Conservation (phyloP, 2,113 vertebrate species). For the Myrmecobius fasciatus region DNA sequence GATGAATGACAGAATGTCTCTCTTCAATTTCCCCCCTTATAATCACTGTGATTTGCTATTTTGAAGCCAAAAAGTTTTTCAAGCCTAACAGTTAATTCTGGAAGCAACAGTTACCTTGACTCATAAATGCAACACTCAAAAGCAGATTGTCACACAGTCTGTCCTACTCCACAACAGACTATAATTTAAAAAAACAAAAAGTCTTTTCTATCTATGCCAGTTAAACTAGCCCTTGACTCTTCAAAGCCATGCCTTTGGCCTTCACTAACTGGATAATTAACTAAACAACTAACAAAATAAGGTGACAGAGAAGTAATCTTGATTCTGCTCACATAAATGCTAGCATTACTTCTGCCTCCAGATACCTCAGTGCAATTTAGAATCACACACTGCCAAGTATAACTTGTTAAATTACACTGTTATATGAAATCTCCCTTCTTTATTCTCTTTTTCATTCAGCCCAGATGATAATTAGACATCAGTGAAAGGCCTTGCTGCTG, state of each 20-base stretch:
- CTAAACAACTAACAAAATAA: constrained; percentile 44
- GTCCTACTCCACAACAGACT: constrained; percentile 52
- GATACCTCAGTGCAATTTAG: background rate
- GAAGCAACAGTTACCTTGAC: background rate
- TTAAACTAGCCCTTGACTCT: background rate
- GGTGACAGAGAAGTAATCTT: constrained; percentile 53
- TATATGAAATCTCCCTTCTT: fast-evolving
- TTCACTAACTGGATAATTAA: constrained; percentile 55
- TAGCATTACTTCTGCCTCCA: background rate
- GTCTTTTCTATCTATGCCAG: constrained; percentile 63
- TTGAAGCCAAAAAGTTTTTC: background rate
- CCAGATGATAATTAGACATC: fast-evolving
- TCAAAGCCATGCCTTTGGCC: constrained; percentile 69
- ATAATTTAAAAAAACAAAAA: constrained; percentile 67
- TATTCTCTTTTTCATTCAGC: background rate
- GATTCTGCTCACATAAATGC: constrained; percentile 2
- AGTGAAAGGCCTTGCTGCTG: background rate
- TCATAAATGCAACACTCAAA: background rate
- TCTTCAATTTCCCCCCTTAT: background rate
- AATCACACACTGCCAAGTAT: background rate
- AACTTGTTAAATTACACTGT: background rate
- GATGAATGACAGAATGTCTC: background rate
- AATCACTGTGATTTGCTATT: background rate
- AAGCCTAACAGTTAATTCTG: background rate
- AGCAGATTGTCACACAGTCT: constrained; percentile 58